Base-by-base conservation (phyloP, 2,888 invertebrate species). In the Notocelia uddmanniana region DNA sequence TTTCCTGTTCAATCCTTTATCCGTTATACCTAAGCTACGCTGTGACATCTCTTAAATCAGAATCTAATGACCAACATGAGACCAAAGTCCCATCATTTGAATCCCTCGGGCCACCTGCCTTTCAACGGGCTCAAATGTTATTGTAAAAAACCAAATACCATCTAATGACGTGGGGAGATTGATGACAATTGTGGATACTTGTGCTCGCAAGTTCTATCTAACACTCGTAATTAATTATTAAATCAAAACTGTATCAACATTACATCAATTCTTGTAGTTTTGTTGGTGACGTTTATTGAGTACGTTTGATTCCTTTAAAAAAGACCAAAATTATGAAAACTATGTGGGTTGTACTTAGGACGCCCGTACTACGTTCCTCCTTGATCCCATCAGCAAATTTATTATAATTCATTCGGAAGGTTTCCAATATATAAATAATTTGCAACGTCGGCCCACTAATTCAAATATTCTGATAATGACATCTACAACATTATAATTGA, bases 51-150 rank as follows among this genome's bases (percentile, higher is more conserved):
- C 11, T n/a, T 37, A 37, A 37, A 64, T 64, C 18, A 54, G 21
- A 54, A 10, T 54, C 10, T 34, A 52, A 64, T 54, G 37, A 54
- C 64, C 54, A 41, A 57, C 54, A 74, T 76, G 73, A 74, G 68
- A 76, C 76, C 76, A 75, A 76, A 77, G 76, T 76, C 76, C 76
- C 77, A 76, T 75, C 74, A 64, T 72, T 52, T 68, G 55, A 66
- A 45, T 52, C 54, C 34, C 64, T 55, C 74, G 74, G 76, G 60
- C 78, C 84, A 85, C 84, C 84, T 86, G 84, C 83, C 83, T 86
- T 84, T 86, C 82, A 85, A 86, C 84, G 74, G 78, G 80, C 76
- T 77, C 76, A 83, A 86, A 86, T 83, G 85, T 84, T 84, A 80
- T 76, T 80, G 79, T 78, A 81, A 83, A 84, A 85, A 84, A 81